Evolutionary conservation across 2,888 invertebrate genomes (phyloP), one percentile per base, ranked within the genome.

Genomic region (Polylopha cassiicola): DNA sequence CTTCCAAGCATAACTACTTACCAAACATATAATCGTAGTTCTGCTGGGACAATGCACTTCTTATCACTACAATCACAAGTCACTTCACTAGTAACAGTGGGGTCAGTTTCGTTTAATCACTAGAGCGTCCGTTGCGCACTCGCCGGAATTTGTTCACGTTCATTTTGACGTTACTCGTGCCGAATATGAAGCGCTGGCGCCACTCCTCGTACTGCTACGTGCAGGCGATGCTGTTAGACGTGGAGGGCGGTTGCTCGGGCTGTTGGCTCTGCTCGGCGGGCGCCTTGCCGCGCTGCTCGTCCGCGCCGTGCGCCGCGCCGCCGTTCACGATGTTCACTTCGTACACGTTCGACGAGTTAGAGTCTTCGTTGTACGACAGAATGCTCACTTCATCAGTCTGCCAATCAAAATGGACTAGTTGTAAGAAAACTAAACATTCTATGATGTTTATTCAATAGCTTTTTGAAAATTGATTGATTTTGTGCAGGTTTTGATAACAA

Each of bases 201-300:
- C 84, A 81, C 33, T 67, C 67, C 46, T 73, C 73, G 66, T 82
- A 81, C 39, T 76, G 82, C 84, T 85, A 84, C 73, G 84, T 77
- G 53, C 80, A 79, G 1, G 72, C 81, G 28, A 84, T 78, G 37
- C 61, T 64, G 60, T 60, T 73, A 3, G 78, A 69, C 0, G 75
- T 62, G 2, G 78, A 69, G 1, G 73, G 56, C 1, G 62, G 46
- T 34, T 58, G 65, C 30, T 71, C 62, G n/a, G 17, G 10, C 13
- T 9, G 10, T 9, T 4, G 44, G 44, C 62, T 68, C 16, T 62
- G 60, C 2, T 57, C 34, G 6, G 50, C 44, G 4, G 61, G 41
- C 27, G 58, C 51, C 30, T 44, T 47, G 4, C 44, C 50, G 31
- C 37, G 39, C 2, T 44, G 37, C n/a, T 55, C 51, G 2, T 47